Evolutionary conservation across 2,888 invertebrate genomes (phyloP), one percentile per base, ranked within the genome.

Genomic region (Troides helena): DNA sequence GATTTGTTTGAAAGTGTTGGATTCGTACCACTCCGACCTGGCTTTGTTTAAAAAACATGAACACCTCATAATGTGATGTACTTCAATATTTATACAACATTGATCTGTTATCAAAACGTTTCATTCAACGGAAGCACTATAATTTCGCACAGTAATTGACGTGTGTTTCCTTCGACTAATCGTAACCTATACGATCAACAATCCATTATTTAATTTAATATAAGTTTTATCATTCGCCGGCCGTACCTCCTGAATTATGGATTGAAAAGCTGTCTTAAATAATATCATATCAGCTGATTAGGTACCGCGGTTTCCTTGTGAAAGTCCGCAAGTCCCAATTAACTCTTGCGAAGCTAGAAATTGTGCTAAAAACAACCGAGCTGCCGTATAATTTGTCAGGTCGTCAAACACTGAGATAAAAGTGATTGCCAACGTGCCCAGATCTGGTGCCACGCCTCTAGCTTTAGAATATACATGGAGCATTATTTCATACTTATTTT

Each of bases 361-460:
- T 79, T 80, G 73, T 74, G 78, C 73, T 80, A 77, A 79, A 79
- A 79, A 77, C 80, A 70, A 75, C 76, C 73, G 66, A 60, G 77
- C 64, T 25, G 61, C 81, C 74, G 74, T 85, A 76, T 83, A 86
- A 87, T 87, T 87, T 86, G 84, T 85, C 81, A 80, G 80, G 77
- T 84, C 80, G 80, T 81, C 82, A 80, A 78, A 77, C 73, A 73
- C 74, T 74, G 70, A 79, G 83, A 84, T 85, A 82, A 80, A 80
- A 85, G 83, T 82, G 76, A 72, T 57, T 67, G 65, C 67, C 2
- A 66, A 36, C 53, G 53, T 43, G 64, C 53, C 57, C 43, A 61
- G 65, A 65, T 70, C 39, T 64, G 43, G 18, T 30, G 57, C 67
- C 61, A 69, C 69, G 62, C 68, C 69, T 56, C 14, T 39, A 23